Percentiles rank a stretch among this genome's conserved stretches.
These are phyloP conservation scores for Muricea muricata DNA, from an alignment of 92 coral and sea anemone species.

Conservation along the genomic window DNA sequence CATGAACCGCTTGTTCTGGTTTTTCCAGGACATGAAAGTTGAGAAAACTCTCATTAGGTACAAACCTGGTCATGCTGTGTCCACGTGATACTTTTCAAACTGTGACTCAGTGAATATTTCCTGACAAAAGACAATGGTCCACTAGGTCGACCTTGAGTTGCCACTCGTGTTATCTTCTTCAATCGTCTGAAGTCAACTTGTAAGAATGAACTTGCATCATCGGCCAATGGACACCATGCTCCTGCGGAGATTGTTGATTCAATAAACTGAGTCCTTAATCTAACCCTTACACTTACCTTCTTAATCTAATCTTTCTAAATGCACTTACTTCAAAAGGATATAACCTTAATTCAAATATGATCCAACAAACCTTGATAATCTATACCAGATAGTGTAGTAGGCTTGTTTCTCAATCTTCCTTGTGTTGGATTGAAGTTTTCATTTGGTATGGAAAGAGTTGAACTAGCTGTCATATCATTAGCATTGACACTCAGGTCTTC, in stretches of 20 bases:
- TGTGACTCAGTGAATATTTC: slow-evolving; percentile 70
- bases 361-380: slow-evolving; percentile 69
- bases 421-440: slow-evolving; percentile 86
- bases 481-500: slow-evolving; percentile 73
- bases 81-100: slow-evolving; percentile 72
- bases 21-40: too few species aligned
- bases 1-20: too few species aligned
- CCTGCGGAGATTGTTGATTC: slow-evolving; percentile 41
- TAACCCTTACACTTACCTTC: too few species aligned
- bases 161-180: slow-evolving; percentile 82
- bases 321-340: too few species aligned
- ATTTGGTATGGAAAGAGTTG: slow-evolving; percentile 64
- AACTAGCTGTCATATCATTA: slow-evolving; percentile 79
- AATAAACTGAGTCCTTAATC: too few species aligned
- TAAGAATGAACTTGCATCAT: slow-evolving; percentile 72
- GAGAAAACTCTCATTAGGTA: background rate
- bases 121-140: slow-evolving; percentile 79
- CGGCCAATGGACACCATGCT: slow-evolving; percentile 90
- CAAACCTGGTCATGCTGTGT: slow-evolving; percentile 74
- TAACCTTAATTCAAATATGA: background rate
- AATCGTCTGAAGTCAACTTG: slow-evolving; percentile 80
- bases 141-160: slow-evolving; percentile 93
- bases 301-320: too few species aligned
- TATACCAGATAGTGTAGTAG: slow-evolving; percentile 68
- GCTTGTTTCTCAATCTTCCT: slow-evolving; percentile 79